phyloP scores from a whole-genome alignment of 2,888 invertebrate species.

The Diplazon laetatorius region DNA sequence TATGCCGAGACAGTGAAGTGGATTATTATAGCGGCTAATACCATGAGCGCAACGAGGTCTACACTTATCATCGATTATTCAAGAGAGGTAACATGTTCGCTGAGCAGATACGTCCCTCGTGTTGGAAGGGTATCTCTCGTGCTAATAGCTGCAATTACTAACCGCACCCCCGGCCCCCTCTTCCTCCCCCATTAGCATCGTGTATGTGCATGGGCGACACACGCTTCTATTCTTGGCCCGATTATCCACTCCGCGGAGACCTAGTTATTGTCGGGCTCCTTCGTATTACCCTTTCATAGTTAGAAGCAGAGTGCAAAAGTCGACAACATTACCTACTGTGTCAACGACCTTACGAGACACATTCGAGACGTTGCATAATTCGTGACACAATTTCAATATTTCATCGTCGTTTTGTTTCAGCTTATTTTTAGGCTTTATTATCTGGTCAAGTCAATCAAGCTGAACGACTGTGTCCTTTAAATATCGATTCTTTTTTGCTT shows the following conservation, averaged over 20 bases:
- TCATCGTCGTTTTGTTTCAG: not conserved
- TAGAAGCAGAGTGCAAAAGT: constrained; percentile 6
- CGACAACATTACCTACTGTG: not conserved
- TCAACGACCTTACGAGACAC: not conserved
- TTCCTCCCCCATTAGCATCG: constrained; percentile 72
- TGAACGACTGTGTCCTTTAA: not conserved
- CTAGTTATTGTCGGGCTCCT: constrained; percentile 28
- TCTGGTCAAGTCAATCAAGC: not conserved
- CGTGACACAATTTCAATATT: not conserved
- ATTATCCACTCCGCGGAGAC: constrained; percentile 39
- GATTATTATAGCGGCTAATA: constrained; percentile 43
- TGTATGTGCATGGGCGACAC: constrained; percentile 51
- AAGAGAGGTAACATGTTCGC: constrained; percentile 45
- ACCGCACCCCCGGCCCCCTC: no score
- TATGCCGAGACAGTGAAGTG: constrained; percentile 48
- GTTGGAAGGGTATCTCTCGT: constrained; percentile 59
- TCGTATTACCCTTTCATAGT: not conserved
- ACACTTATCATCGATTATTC: constrained; percentile 70
- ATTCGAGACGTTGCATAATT: not conserved
- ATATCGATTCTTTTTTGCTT: no score
- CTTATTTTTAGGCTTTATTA: not conserved
- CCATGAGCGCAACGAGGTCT: constrained; percentile 41
- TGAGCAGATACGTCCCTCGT: constrained; percentile 42
- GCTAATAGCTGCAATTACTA: constrained; percentile 73
- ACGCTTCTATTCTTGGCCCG: constrained; percentile 47